phyloP scores from a whole-genome alignment of 2,888 invertebrate species.

The Volucella inflata region DNA sequence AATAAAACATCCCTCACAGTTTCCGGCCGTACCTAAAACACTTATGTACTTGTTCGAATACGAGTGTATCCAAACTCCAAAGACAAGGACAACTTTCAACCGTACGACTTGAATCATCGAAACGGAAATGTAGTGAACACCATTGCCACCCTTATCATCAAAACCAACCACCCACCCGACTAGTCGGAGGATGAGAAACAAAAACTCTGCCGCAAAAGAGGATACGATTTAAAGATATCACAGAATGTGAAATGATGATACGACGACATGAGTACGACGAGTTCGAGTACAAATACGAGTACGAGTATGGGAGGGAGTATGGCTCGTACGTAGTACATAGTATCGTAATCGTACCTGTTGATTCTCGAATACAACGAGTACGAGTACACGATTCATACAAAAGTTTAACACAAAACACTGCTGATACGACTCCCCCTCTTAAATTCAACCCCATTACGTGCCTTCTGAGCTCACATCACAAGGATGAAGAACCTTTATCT shows the following conservation, averaged over 20 bases:
- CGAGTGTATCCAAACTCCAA: background rate
- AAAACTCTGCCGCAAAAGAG: conserved; percentile 51
- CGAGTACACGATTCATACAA: conserved; percentile 52
- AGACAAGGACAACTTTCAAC: conserved; percentile 46
- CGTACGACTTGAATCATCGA: conserved; percentile 51
- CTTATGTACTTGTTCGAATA: too few species aligned
- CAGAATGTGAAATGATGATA: conserved; percentile 69
- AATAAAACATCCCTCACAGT: conserved; percentile 71
- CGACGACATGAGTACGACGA: conserved; percentile 59
- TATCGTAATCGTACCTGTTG: conserved; percentile 57
- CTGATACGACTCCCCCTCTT: conserved; percentile 18
- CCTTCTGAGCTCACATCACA: background rate
- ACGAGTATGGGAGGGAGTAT: conserved; percentile 15
- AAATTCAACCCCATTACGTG: conserved; percentile 1
- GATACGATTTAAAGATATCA: conserved; percentile 72
- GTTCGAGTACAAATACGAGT: conserved; percentile 40
- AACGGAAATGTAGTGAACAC: conserved; percentile 46
- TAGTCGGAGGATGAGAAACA: conserved; percentile 19
- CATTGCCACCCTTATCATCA: background rate
- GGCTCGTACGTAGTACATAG: too few species aligned
- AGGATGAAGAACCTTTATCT: conserved; percentile 48
- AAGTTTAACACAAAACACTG: conserved; percentile 68
- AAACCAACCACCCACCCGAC: too few species aligned
- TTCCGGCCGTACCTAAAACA: conserved; percentile 17
- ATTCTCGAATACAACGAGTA: conserved; percentile 38